These are phyloP conservation scores for Xenentodon cancila DNA, from an alignment of 2,797 vertebrate species.

Conservation along the genomic window DNA sequence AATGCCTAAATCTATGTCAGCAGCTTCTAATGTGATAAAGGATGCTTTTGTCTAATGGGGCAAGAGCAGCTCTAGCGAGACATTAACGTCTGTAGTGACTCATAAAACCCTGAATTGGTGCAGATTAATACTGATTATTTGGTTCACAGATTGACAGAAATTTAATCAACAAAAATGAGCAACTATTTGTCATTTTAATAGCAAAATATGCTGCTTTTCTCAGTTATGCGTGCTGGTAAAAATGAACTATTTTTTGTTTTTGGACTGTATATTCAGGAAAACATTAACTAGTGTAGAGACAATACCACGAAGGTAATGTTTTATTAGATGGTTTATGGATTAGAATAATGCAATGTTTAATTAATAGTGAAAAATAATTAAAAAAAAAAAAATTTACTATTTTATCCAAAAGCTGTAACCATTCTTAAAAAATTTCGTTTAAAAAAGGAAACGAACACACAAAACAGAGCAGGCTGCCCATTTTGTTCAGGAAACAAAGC, in stretches of 20 bases:
- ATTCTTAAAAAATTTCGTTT: not conserved
- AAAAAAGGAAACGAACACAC: not conserved
- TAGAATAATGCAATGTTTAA: too few species aligned
- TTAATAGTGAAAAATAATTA: too few species aligned
- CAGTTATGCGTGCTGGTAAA: too few species aligned
- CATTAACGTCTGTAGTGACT: not conserved
- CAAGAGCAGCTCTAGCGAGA: not conserved
- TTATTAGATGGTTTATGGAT: too few species aligned
- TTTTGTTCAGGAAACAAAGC: slow-evolving; percentile 16
- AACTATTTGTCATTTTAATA: not conserved
- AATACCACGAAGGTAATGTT: too few species aligned
- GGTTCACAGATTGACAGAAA: not conserved
- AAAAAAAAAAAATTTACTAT: too few species aligned
- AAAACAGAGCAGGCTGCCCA: not conserved
- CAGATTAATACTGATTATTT: slow-evolving; percentile 16
- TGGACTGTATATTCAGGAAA: too few species aligned
- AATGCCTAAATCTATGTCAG: slow-evolving; percentile 14
- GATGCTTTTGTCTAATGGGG: not conserved
- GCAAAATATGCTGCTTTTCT: not conserved
- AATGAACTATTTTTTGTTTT: too few species aligned
- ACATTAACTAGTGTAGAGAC: too few species aligned
- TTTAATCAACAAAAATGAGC: slow-evolving; percentile 1
- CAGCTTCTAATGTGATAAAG: slow-evolving; percentile 13
- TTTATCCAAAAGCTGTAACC: too few species aligned
- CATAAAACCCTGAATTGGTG: slow-evolving; percentile 5